These are phyloP conservation scores for Autographa pulchrina DNA, from an alignment of 2,888 invertebrate species.

Conservation along the genomic window DNA sequence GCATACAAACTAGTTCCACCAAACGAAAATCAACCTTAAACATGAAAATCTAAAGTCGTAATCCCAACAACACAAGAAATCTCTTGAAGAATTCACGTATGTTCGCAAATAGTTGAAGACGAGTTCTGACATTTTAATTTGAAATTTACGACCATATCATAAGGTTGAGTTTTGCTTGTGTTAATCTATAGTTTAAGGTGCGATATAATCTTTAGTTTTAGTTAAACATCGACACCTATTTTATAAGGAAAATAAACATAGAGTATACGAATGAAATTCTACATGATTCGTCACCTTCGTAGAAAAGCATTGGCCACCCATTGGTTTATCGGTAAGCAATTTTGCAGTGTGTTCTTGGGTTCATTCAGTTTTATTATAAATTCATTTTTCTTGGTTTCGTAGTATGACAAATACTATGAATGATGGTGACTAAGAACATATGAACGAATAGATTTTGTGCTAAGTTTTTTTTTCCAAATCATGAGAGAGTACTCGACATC, in stretches of 20 bases:
- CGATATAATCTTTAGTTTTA: constrained; percentile 12
- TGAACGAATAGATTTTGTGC: too few relatives aligned
- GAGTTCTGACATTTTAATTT: constrained; percentile 5
- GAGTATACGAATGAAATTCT: constrained; percentile 17
- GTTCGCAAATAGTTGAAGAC: constrained; percentile 16
- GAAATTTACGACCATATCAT: rapidly evolving
- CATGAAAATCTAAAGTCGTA: neutral
- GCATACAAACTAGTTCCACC: neutral
- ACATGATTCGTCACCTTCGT: constrained; percentile 53
- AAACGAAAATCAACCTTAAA: constrained; percentile 17
- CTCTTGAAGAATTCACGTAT: constrained; percentile 11
- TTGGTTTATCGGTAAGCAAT: constrained; percentile 29
- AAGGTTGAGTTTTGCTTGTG: constrained; percentile 18
- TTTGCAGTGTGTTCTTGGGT: constrained; percentile 18
- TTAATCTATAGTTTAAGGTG: neutral
- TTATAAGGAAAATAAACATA: constrained; percentile 33
- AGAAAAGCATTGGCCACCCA: constrained; percentile 42
- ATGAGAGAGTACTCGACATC: too few relatives aligned
- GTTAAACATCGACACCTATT: constrained; percentile 32
- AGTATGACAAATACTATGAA: too few relatives aligned
- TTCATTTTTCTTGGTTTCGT: too few relatives aligned
- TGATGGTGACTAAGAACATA: too few relatives aligned
- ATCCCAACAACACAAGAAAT: neutral
- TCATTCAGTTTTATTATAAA: neutral
- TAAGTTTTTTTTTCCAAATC: too few relatives aligned